Percentiles rank a stretch among this genome's conserved stretches.
Evolutionary conservation across 2,113 vertebrate genomes (phyloP).

Genomic region (Gambusia affinis): DNA sequence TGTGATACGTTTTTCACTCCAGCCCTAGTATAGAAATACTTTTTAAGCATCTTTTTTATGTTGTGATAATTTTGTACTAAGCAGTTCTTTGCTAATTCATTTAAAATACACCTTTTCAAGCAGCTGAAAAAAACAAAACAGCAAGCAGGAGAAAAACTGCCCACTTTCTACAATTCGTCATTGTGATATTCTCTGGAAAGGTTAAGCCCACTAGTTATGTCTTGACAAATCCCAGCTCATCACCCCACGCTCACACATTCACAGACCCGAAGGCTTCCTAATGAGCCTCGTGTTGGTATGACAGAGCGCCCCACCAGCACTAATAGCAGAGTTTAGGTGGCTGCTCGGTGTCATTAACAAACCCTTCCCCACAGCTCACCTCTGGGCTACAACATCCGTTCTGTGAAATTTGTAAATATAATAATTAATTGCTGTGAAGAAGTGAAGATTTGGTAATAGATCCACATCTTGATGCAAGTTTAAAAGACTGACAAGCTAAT

Average conservation of each 20-base stretch:
- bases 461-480: neutral
- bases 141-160: neutral
- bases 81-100: neutral
- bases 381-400: slow-evolving; percentile 29
- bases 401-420: neutral
- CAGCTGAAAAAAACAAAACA: neutral
- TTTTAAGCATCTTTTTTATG: neutral
- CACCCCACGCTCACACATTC: slow-evolving; percentile 5
- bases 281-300: slow-evolving; percentile 49
- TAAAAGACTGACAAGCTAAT: neutral
- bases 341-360: slow-evolving; percentile 51
- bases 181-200: slow-evolving; percentile 43
- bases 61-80: neutral
- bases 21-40: neutral
- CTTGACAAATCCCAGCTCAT: slow-evolving; percentile 39
- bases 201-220: slow-evolving; percentile 47
- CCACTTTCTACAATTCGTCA: slow-evolving; percentile 20
- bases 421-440: neutral
- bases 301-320: slow-evolving; percentile 31
- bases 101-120: neutral
- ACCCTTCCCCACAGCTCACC: slow-evolving; percentile 35
- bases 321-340: slow-evolving; percentile 38
- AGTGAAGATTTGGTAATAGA: neutral
- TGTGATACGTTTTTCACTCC: too few relatives aligned
- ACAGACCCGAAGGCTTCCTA: slow-evolving; percentile 25